These are phyloP conservation scores for Hydropsyche tenuis DNA, from an alignment of 1,140 invertebrate species.

Conservation along the genomic window DNA sequence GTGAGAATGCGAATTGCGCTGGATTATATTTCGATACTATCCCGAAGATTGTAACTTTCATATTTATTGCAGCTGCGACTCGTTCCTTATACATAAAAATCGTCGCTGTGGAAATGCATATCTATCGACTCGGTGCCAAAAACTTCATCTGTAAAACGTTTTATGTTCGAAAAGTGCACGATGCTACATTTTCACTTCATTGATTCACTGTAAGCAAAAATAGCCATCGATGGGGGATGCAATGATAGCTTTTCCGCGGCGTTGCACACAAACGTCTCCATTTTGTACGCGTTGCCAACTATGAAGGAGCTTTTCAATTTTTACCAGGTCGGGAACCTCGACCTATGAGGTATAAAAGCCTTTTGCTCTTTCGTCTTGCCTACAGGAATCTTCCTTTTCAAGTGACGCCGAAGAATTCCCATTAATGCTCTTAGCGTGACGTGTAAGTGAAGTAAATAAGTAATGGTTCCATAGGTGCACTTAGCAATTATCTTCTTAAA, in stretches of 20 bases:
- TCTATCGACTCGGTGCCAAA: not conserved
- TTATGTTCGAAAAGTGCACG: constrained; percentile 15
- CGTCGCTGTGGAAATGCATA: not conserved
- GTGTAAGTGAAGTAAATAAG: no score
- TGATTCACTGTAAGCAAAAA: constrained; percentile 31
- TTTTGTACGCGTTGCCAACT: not conserved
- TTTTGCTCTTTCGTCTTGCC: no score
- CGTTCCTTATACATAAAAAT: not conserved
- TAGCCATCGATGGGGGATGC: constrained; percentile 26
- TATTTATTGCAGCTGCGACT: constrained; percentile 7
- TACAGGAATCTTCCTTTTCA: not conserved
- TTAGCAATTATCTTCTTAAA: no score
- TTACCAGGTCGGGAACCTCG: not conserved
- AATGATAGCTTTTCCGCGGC: constrained; percentile 29
- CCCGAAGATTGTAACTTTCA: not conserved
- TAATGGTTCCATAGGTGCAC: no score
- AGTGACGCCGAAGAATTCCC: no score
- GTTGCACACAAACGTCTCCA: constrained; percentile 17
- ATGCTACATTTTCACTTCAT: constrained; percentile 25
- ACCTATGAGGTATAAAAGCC: no score
- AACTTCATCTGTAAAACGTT: not conserved
- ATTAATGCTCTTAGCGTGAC: no score
- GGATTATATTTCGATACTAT: no score
- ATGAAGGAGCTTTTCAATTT: constrained; percentile 20
- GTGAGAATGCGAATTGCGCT: no score